Conservation (phyloP, 2,113 vertebrate species). For the Cyanoliseus patagonus region DNA sequence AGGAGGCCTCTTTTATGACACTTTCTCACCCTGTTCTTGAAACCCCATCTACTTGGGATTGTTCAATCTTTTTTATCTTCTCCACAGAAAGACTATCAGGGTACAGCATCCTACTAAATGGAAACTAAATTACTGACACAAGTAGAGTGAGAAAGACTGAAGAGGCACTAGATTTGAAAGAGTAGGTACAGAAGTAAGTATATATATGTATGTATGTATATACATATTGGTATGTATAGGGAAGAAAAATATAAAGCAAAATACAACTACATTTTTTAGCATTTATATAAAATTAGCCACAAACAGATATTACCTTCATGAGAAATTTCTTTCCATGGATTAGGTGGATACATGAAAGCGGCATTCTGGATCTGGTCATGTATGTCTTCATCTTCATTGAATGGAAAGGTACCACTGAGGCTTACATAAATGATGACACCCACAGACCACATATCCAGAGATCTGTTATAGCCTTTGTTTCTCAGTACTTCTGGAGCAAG, state of each 20-base stretch:
- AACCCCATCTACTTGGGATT: neutral
- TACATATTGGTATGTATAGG: neutral
- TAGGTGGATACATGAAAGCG: constrained; percentile 98
- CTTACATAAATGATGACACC: constrained; percentile 98
- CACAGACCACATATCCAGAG: constrained; percentile 98
- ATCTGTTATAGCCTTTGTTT: constrained; percentile 97
- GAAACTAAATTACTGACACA: neutral
- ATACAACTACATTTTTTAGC: neutral
- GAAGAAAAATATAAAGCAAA: neutral
- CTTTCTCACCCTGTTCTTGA: neutral
- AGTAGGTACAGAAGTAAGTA: neutral
- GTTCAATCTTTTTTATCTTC: neutral
- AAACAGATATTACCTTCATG: constrained; percentile 82
- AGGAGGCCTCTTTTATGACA: neutral
- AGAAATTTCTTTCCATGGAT: constrained; percentile 96
- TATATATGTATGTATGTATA: too few species aligned
- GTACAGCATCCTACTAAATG: neutral
- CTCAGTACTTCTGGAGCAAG: constrained; percentile 94
- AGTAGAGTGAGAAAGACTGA: neutral
- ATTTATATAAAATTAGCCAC: neutral
- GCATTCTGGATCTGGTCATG: constrained; percentile 99
- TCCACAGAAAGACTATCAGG: neutral
- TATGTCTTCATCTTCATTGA: constrained; percentile 98
- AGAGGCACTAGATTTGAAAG: neutral
- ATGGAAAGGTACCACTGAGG: constrained; percentile 95